Conservation (phyloP, 2,113 vertebrate species). For the Emydura subglobosa region DNA sequence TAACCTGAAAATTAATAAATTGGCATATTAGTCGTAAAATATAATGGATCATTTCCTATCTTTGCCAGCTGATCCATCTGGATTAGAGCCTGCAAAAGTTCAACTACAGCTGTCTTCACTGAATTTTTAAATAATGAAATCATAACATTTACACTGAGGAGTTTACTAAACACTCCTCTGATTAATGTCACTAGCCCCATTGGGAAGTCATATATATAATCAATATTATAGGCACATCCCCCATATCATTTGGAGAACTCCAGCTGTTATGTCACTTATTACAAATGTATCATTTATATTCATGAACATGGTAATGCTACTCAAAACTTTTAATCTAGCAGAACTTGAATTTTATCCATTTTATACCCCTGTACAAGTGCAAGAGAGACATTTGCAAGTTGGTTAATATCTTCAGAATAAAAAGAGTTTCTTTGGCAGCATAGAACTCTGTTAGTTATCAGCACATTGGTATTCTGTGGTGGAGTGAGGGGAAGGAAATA, state of each 20-base stretch:
- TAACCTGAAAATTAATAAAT: conserved; percentile 71
- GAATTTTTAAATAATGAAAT: conserved; percentile 60
- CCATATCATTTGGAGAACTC: neutral
- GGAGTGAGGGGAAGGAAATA: neutral
- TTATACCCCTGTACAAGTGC: neutral
- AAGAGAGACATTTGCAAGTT: neutral
- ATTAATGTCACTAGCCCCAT: conserved; percentile 20
- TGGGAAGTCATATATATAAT: conserved; percentile 37
- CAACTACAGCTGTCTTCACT: conserved; percentile 28
- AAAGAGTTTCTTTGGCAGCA: neutral
- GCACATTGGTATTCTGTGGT: neutral
- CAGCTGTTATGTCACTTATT: conserved; percentile 38
- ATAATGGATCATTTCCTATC: conserved; percentile 42
- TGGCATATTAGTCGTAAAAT: conserved; percentile 58
- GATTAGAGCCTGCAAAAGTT: conserved; percentile 52
- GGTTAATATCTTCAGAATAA: neutral
- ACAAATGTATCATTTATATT: conserved; percentile 51
- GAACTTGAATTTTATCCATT: conserved; percentile 38
- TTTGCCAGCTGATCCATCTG: conserved; percentile 58
- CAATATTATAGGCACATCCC: neutral
- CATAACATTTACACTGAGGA: conserved; percentile 17
- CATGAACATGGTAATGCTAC: conserved; percentile 9
- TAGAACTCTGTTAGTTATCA: neutral
- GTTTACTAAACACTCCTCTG: conserved; percentile 69
- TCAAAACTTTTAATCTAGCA: conserved; percentile 53